phyloP scores from a whole-genome alignment of 2,113 vertebrate species.

The Cephalopholis sonnerati region DNA sequence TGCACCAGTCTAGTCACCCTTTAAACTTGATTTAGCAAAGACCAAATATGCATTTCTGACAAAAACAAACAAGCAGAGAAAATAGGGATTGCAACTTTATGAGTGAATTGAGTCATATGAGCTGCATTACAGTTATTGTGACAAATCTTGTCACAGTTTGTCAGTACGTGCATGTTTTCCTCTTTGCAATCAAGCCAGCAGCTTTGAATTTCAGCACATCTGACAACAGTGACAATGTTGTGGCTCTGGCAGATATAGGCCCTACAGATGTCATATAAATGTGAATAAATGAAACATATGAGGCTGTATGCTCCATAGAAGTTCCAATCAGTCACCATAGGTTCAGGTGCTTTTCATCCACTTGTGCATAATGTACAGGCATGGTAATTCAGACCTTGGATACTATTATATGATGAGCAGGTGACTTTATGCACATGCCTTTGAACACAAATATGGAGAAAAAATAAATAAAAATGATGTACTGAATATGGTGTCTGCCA shows the following conservation, averaged over 20 bases:
- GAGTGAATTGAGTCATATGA: background rate
- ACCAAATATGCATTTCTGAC: background rate
- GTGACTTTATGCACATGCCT: background rate
- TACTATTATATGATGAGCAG: background rate
- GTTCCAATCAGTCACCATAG: background rate
- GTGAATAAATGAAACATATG: constrained; percentile 4
- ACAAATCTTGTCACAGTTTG: background rate
- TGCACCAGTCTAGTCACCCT: background rate
- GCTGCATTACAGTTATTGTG: background rate
- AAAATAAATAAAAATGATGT: background rate
- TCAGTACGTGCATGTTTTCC: background rate
- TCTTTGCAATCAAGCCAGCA: background rate
- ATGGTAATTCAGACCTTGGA: background rate
- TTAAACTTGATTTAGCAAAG: background rate
- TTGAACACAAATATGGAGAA: background rate
- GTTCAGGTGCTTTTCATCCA: background rate
- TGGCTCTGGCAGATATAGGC: constrained; percentile 32
- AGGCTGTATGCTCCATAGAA: constrained; percentile 11
- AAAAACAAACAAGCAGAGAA: background rate
- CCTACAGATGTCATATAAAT: constrained; percentile 24
- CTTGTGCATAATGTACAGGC: background rate
- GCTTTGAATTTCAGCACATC: constrained; percentile 14
- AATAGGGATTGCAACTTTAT: background rate
- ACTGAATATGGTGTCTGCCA: background rate
- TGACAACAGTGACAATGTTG: constrained; percentile 30